Evolutionary conservation across 2,888 invertebrate genomes (phyloP).

Genomic region (Synanthedon vespiformis): DNA sequence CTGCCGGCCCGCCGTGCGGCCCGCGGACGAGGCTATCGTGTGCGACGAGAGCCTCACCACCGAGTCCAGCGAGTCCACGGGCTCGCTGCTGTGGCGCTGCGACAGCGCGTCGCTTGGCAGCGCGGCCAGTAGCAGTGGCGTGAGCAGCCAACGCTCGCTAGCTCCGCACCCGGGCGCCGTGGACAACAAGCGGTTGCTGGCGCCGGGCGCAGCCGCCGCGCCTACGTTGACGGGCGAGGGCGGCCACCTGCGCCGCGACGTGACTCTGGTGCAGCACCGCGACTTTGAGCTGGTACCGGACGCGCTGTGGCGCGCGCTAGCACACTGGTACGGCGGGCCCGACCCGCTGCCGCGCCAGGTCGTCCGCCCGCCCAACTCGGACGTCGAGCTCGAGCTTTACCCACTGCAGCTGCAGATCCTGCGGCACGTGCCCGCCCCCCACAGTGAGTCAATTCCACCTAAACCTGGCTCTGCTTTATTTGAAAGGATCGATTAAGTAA

Average conservation of each 20-base stretch:
- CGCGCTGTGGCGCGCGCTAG: conserved; percentile 87
- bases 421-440: conserved; percentile 73
- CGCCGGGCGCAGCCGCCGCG: conserved; percentile 44
- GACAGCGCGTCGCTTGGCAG: conserved; percentile 74
- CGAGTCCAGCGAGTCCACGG: conserved; percentile 75
- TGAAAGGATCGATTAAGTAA: no score
- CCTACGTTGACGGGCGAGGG: conserved; percentile 89
- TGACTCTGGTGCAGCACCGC: conserved; percentile 78
- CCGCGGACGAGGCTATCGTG: conserved; percentile 73
- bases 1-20: conserved; percentile 32
- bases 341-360: conserved; percentile 84
- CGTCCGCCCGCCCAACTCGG: conserved; percentile 76
- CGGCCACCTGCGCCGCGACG: conserved; percentile 81
- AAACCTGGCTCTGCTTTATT: no score
- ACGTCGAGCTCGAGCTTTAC: conserved; percentile 86
- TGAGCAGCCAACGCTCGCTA: conserved; percentile 49
- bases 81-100: conserved; percentile 70
- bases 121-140: conserved; percentile 76
- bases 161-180: conserved; percentile 75
- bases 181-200: conserved; percentile 79
- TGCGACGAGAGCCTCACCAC: conserved; percentile 79
- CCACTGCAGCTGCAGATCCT: conserved; percentile 82
- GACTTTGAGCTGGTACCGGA: conserved; percentile 91
- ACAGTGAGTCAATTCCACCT: conserved; percentile 29
- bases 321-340: conserved; percentile 86